Base-by-base conservation (phyloP, 2,113 vertebrate genomes). In the Salvelinus alpinus region DNA sequence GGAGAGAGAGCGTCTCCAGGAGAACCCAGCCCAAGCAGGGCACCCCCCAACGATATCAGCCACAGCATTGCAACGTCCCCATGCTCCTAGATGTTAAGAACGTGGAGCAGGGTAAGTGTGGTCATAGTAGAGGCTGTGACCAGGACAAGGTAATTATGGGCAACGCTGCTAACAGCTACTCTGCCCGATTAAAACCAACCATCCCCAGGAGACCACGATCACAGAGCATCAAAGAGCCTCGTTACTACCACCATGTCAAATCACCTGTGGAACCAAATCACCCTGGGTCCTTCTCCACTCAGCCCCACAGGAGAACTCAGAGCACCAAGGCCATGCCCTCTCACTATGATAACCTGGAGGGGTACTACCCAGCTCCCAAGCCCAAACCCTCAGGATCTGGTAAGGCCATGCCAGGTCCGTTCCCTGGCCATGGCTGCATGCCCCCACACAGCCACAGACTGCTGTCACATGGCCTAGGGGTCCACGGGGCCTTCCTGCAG, bases 301-400 rank as follows among this genome's bases (percentile, higher is more conserved):
- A 95, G 69, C 88, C 83, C 71, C 94, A 93, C 16, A 93, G 95
- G 88, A 95, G 96, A 87, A 96, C 95, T 85, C 96, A 96, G 86
- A 95, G 95, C 91, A 90, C 91, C 24, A 88, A 93, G 91, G 94
- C 94, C 80, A 89, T 92, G 59, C 86, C 95, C 88, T 94, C 96
- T 71, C 95, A 96, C 78, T 94, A 95, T 0, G 95, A 97, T 83
- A 96, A 97, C 76, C 82, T 95, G 88, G 94, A 96, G 75, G 95
- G 95, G 82, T 97, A 94, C 91, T 95, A 95, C 72, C 93, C 94
- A 62, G 79, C 93, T 72, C 94, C 95, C 84, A 95, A 91, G 88
- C 92, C 93, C 85, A 95, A 94, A 93, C 71, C 88, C 70, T 73
- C 82, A 71, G 87, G 86, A 87, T 80, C 87, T 44, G 48, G 68